phyloP scores from a whole-genome alignment of 2,113 vertebrate species.

The Aldabrachelys gigantea region DNA sequence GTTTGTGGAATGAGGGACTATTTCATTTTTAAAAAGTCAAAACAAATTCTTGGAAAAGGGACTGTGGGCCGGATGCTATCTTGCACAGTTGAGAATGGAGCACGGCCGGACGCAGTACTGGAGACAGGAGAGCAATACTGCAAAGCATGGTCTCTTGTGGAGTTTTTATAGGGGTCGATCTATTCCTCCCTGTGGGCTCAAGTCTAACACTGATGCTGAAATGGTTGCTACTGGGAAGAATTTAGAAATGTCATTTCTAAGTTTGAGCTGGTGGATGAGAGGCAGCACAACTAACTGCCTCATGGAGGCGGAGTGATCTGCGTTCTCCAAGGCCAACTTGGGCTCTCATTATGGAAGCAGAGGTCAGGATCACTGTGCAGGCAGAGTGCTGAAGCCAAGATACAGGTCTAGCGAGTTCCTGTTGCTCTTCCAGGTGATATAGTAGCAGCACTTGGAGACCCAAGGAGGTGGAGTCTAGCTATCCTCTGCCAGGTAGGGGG shows the following conservation, averaged over 20 bases:
- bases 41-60: neutral
- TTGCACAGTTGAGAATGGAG: neutral
- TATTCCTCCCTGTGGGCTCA: neutral
- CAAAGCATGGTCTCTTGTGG: neutral
- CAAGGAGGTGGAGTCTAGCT: neutral
- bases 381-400: neutral
- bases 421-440: neutral
- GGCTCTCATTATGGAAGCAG: neutral
- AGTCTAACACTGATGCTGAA: neutral
- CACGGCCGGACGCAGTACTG: neutral
- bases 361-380: neutral
- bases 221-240: neutral
- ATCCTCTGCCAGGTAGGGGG: neutral
- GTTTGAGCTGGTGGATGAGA: neutral
- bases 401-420: neutral
- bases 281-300: neutral
- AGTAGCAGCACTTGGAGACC: neutral
- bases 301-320: neutral
- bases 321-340: neutral
- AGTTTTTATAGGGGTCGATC: neutral
- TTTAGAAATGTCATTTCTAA: neutral
- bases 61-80: neutral
- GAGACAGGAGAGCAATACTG: neutral
- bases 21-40: neutral
- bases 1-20: neutral